phyloP scores from a whole-genome alignment of 2,797 vertebrate species.

The Pseudotriccus pelzelni region DNA sequence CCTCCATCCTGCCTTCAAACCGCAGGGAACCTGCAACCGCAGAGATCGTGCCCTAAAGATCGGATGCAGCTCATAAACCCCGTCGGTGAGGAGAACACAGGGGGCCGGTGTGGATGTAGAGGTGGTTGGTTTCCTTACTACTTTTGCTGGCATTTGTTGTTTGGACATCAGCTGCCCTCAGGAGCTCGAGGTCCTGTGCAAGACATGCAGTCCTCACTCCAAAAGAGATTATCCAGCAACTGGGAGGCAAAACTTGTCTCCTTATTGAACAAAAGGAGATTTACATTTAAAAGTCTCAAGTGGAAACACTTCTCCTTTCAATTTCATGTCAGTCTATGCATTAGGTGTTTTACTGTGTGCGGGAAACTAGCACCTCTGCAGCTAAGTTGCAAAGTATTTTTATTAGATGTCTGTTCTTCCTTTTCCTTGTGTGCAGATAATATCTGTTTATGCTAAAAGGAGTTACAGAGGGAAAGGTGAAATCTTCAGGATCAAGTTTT shows the following conservation, averaged over 20 bases:
- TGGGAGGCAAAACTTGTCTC: background rate
- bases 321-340: background rate
- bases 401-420: background rate
- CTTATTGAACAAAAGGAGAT: background rate
- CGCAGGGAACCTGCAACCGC: rapidly evolving
- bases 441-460: background rate
- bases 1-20: background rate
- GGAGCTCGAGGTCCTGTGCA: background rate
- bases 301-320: background rate
- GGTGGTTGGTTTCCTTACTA: background rate
- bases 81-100: rapidly evolving
- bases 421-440: background rate
- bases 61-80: rapidly evolving
- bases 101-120: rapidly evolving
- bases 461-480: background rate
- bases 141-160: background rate
- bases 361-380: background rate
- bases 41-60: rapidly evolving
- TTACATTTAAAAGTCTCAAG: background rate
- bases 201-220: background rate
- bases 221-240: background rate
- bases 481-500: background rate
- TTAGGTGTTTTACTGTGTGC: background rate
- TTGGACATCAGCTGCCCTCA: background rate
- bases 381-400: background rate